Evolutionary conservation across 2,113 vertebrate genomes (phyloP).

Genomic region (Hippocampus guttulatus): DNA sequence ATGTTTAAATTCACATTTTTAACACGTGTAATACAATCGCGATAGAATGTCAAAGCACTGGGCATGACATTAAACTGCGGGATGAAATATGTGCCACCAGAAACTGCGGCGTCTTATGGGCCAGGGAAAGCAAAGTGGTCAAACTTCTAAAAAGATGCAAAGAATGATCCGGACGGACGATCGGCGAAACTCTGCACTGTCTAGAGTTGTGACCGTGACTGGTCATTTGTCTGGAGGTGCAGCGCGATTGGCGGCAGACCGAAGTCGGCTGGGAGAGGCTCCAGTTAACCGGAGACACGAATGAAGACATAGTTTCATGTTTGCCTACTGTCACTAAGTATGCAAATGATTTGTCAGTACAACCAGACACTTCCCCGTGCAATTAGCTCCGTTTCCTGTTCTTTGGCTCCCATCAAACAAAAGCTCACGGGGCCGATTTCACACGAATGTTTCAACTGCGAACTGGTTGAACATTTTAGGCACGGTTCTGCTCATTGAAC

Average conservation of each 20-base stretch:
- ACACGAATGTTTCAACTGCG: not conserved
- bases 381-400: not conserved
- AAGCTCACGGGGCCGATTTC: not conserved
- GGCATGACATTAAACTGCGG: too few relatives aligned
- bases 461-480: not conserved
- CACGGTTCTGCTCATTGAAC: not conserved
- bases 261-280: not conserved
- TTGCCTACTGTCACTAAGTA: not conserved
- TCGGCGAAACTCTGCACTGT: too few relatives aligned
- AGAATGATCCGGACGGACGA: too few relatives aligned
- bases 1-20: too few relatives aligned
- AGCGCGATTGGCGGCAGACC: not conserved
- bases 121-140: too few relatives aligned
- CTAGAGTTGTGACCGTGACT: too few relatives aligned
- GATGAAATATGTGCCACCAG: too few relatives aligned
- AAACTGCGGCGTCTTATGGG: too few relatives aligned
- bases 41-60: too few relatives aligned
- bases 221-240: not conserved
- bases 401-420: not conserved
- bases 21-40: too few relatives aligned
- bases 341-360: not conserved
- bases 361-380: not conserved
- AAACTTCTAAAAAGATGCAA: too few relatives aligned
- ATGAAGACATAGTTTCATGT: not conserved
- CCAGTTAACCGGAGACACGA: not conserved